A percentile compares a stretch with the other conserved stretches of the same genome.
phyloP scores from a whole-genome alignment of 2,113 vertebrate genomes.

The Pachypanchax playfairii region DNA sequence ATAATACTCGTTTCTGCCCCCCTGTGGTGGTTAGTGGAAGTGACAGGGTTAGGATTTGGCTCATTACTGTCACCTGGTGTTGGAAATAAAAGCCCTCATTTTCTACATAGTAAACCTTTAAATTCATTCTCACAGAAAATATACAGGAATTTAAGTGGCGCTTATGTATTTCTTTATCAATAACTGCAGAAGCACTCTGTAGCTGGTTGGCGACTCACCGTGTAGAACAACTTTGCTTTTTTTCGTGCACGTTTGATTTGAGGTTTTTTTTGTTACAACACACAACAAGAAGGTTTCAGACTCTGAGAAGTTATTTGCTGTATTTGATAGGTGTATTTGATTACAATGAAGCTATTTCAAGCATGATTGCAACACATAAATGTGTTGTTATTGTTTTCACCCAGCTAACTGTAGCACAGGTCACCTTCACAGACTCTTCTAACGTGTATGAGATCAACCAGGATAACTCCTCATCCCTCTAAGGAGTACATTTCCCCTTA shows the following conservation, averaged over 20 bases:
- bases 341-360: background rate
- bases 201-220: background rate
- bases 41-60: too few species aligned
- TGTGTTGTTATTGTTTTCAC: background rate
- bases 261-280: too few species aligned
- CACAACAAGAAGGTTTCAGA: too few species aligned
- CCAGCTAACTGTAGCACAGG: slow-evolving; percentile 4
- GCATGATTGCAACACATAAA: background rate
- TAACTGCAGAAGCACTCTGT: background rate
- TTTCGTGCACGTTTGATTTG: background rate
- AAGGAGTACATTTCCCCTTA: slow-evolving; percentile 41
- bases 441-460: slow-evolving; percentile 48
- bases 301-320: too few species aligned
- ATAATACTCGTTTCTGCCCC: too few species aligned
- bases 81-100: too few species aligned
- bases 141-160: too few species aligned
- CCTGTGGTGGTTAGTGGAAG: too few species aligned
- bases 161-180: background rate
- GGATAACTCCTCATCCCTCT: slow-evolving; percentile 22
- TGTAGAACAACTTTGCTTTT: background rate
- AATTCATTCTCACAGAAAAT: background rate
- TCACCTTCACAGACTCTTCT: slow-evolving; percentile 52
- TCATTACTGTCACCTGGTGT: too few species aligned
- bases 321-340: too few species aligned
- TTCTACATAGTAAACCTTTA: too few species aligned